Percentiles rank a stretch among this genome's conserved stretches.
These are phyloP conservation scores for Silurus aristotelis DNA, from an alignment of 2,797 vertebrate genomes.

Conservation along the genomic window DNA sequence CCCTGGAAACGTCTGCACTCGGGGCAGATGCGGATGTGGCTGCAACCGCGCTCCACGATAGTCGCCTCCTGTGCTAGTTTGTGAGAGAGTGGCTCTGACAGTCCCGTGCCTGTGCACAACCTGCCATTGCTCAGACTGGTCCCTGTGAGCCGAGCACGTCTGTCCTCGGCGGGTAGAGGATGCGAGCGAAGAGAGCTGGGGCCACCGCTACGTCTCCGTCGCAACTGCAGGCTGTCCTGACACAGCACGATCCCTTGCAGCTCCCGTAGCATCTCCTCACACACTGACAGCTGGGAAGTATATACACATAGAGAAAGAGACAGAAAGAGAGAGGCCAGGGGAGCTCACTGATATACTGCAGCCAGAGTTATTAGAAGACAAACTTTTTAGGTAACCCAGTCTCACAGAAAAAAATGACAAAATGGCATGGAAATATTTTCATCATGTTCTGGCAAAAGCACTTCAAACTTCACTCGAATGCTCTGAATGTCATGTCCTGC, in stretches of 20 bases:
- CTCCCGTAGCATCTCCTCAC: constrained; percentile 96
- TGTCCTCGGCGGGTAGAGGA: constrained; percentile 80
- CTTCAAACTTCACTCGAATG: neutral
- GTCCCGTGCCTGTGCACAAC: constrained; percentile 85
- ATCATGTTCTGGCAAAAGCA: neutral
- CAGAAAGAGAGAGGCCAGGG: constrained; percentile 61
- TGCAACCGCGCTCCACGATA: constrained; percentile 89
- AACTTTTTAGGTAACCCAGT: neutral
- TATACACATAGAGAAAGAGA: constrained; percentile 49
- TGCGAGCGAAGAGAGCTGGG: constrained; percentile 73
- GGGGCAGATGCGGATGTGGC: constrained; percentile 94
- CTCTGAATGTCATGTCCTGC: neutral
- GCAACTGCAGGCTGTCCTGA: constrained; percentile 88
- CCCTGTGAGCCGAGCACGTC: constrained; percentile 74
- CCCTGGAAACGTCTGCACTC: constrained; percentile 97
- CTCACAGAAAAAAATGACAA: neutral
- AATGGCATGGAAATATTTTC: too few species aligned
- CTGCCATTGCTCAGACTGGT: constrained; percentile 95
- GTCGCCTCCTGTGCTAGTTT: constrained; percentile 95
- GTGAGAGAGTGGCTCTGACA: constrained; percentile 89
- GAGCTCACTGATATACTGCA: constrained; percentile 69
- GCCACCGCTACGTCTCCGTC: constrained; percentile 77
- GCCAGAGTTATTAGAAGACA: constrained; percentile 1
- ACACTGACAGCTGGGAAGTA: constrained; percentile 85
- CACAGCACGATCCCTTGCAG: constrained; percentile 93